Conservation (phyloP, 2,113 vertebrate species). For the Alectura lathami region DNA sequence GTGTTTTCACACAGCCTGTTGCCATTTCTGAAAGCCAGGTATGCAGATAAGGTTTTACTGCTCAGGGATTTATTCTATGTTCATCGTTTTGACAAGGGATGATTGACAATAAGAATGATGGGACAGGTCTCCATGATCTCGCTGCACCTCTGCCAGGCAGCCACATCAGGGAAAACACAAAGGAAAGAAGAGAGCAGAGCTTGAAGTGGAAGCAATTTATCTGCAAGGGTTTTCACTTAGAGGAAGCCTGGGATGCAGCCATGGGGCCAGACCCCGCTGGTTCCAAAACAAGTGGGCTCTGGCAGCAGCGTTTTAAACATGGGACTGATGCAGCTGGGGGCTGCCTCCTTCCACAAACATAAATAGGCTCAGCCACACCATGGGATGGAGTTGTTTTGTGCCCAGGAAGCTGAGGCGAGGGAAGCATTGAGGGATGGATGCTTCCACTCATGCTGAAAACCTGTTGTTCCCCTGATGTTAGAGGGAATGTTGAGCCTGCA, state of each 20-base stretch:
- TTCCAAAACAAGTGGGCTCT: neutral
- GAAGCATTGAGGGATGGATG: neutral
- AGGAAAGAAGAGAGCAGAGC: neutral
- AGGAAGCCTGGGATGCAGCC: neutral
- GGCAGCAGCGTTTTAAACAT: neutral
- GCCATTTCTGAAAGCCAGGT: neutral
- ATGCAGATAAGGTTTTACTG: neutral
- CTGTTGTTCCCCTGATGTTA: neutral
- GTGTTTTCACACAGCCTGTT: neutral
- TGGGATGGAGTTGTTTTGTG: neutral
- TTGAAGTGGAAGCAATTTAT: neutral
- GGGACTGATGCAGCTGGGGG: neutral
- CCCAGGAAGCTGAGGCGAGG: neutral
- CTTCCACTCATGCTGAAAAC: neutral
- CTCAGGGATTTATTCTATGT: neutral
- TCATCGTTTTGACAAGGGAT: neutral
- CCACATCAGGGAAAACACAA: neutral
- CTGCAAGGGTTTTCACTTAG: neutral
- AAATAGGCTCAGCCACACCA: neutral
- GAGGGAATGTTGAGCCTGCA: neutral
- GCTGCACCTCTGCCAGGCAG: neutral
- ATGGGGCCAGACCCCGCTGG: neutral
- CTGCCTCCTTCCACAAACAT: neutral
- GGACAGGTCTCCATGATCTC: accelerated
- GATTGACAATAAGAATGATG: neutral